Evolutionary conservation across 1,140 invertebrate genomes (phyloP).

Genomic region (Paralvinella palmiformis): DNA sequence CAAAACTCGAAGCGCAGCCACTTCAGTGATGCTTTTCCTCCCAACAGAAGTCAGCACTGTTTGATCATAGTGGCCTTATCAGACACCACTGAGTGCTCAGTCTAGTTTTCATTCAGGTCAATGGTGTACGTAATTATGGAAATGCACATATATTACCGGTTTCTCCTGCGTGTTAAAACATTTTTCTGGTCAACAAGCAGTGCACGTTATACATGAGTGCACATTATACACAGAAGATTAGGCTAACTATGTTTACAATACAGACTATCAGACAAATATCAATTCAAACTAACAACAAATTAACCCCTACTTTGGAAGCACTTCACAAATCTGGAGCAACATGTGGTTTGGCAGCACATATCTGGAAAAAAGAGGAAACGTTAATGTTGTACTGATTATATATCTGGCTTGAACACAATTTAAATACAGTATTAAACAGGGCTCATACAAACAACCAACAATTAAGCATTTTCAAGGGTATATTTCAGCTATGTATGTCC

Average conservation of each 20-base stretch:
- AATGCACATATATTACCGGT: too few relatives aligned
- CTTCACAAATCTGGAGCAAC: slow-evolving; percentile 82
- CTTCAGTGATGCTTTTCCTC: too few relatives aligned
- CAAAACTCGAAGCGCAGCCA: too few relatives aligned
- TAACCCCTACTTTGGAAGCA: slow-evolving; percentile 59
- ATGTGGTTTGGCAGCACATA: slow-evolving; percentile 95
- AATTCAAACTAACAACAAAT: neutral
- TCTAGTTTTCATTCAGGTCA: too few relatives aligned
- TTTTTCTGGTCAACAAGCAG: neutral
- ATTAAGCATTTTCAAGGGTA: neutral
- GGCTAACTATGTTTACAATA: neutral
- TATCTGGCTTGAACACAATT: neutral
- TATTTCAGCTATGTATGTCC: too few relatives aligned
- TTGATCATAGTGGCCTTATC: too few relatives aligned
- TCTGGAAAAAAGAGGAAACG: slow-evolving; percentile 48
- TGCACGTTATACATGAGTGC: too few relatives aligned
- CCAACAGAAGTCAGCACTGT: too few relatives aligned
- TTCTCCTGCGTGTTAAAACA: too few relatives aligned
- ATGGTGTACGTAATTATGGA: too few relatives aligned
- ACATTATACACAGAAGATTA: too few relatives aligned
- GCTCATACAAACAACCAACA: neutral
- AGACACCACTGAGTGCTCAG: too few relatives aligned
- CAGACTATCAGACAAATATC: neutral
- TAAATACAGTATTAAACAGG: neutral
- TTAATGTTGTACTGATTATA: neutral